Percentiles rank a stretch among this genome's conserved stretches.
Evolutionary conservation across 2,797 vertebrate genomes (phyloP).

Genomic region (Okamejei kenojei): DNA sequence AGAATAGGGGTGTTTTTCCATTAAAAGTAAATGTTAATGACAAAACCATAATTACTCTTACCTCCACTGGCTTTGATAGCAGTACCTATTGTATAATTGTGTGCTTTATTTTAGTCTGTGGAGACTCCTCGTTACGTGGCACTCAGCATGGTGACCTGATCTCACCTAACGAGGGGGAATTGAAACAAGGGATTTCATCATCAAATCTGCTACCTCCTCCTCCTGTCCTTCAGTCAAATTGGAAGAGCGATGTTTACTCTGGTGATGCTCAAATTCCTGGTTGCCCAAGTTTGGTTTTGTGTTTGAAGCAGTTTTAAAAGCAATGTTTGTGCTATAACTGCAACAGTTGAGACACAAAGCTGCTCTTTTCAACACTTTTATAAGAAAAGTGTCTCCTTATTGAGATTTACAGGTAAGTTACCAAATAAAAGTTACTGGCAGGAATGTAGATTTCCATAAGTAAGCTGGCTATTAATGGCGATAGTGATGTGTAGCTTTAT

Average conservation of each 20-base stretch:
- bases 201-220: neutral
- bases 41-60: constrained; percentile 69
- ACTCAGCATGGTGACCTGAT: constrained; percentile 16
- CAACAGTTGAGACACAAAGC: neutral
- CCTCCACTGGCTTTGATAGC: constrained; percentile 2
- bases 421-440: neutral
- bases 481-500: neutral
- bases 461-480: neutral
- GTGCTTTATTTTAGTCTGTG: constrained; percentile 4
- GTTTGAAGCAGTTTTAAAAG: constrained; percentile 16
- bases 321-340: neutral
- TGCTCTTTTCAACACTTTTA: neutral
- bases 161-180: neutral
- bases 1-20: constrained; percentile 64
- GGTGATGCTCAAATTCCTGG: neutral
- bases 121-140: neutral
- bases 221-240: neutral
- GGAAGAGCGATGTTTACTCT: neutral
- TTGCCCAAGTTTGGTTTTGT: neutral
- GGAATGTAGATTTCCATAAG: neutral
- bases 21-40: constrained; percentile 61
- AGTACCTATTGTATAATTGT: constrained; percentile 16
- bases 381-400: neutral
- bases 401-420: neutral
- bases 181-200: constrained; percentile 23